Conservation (phyloP, 2,113 vertebrate species). For the Indicator maculatus region DNA sequence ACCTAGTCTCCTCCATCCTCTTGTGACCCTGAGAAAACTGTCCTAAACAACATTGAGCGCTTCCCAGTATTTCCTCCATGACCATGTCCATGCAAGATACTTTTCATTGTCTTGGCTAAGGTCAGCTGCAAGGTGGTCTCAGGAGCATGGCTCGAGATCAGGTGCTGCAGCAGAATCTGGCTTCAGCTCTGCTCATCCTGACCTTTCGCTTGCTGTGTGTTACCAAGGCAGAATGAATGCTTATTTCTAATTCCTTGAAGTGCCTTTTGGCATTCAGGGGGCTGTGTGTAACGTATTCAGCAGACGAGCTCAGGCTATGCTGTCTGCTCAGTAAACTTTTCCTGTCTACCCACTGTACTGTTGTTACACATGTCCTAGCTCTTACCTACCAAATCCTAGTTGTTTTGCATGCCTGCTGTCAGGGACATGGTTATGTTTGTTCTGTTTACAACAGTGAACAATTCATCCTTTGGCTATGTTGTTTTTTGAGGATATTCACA, state of each 20-base stretch:
- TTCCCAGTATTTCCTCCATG: neutral
- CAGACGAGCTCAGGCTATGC: neutral
- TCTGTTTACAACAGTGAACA: neutral
- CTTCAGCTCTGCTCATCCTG: neutral
- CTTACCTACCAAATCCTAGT: neutral
- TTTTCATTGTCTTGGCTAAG: rapidly evolving
- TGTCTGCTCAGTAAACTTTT: neutral
- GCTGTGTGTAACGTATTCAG: neutral
- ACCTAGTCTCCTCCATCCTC: neutral
- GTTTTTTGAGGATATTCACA: neutral
- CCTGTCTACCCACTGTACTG: neutral
- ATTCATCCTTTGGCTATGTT: neutral
- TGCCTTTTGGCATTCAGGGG: neutral
- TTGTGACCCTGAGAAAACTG: neutral
- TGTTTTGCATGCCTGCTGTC: neutral
- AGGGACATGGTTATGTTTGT: neutral
- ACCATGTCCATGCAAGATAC: neutral
- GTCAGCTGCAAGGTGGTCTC: neutral
- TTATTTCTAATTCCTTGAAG: neutral
- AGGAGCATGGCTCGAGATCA: neutral
- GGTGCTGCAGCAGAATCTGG: rapidly evolving
- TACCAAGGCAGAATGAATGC: neutral
- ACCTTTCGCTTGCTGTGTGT: neutral
- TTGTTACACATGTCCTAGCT: neutral
- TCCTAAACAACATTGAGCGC: neutral